A percentile compares a stretch with the other conserved stretches of the same genome.
Evolutionary conservation across 37 sponge, comb jelly and placozoan species (phyloP).

Genomic region (Tethya wilhelma): DNA sequence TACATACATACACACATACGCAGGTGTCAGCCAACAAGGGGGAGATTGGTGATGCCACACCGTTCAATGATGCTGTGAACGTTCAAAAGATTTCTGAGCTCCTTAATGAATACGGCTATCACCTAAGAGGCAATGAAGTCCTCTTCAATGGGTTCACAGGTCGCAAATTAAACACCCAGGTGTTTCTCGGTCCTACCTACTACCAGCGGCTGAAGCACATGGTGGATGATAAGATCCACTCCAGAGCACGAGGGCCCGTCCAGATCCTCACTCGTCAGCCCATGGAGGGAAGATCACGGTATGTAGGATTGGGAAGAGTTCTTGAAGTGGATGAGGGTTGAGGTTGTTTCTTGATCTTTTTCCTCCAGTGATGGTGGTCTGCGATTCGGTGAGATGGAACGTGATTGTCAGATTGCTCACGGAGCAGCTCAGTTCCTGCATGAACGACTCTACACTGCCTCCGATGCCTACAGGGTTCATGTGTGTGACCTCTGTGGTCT

Average conservation of each 20-base stretch:
- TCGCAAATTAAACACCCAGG: constrained; percentile 98
- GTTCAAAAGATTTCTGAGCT: constrained; percentile 99
- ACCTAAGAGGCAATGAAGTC: constrained; percentile 98
- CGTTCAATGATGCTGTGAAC: constrained; percentile 99
- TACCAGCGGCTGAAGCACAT: constrained; percentile 99
- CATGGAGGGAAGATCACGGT: constrained; percentile 99
- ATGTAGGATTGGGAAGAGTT: neutral
- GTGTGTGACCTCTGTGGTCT: constrained; percentile 98
- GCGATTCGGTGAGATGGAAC: constrained; percentile 99
- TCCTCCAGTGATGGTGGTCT: constrained; percentile 93
- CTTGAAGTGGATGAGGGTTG: neutral
- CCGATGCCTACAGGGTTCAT: constrained; percentile 94
- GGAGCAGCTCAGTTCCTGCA: constrained; percentile 99
- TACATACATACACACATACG: no score
- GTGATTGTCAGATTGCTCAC: constrained; percentile 99
- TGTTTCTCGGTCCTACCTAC: constrained; percentile 99
- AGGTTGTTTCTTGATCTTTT: neutral
- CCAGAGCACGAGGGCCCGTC: constrained; percentile 96
- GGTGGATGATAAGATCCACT: constrained; percentile 99
- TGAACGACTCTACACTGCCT: constrained; percentile 92
- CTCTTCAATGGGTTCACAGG: constrained; percentile 99
- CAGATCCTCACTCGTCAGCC: constrained; percentile 97
- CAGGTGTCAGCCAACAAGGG: constrained; percentile 99
- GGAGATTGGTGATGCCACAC: constrained; percentile 99
- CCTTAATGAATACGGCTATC: constrained; percentile 93